These are phyloP conservation scores for Drosophila dunni DNA, from an alignment of 1,140 invertebrate genomes.

Conservation along the genomic window DNA sequence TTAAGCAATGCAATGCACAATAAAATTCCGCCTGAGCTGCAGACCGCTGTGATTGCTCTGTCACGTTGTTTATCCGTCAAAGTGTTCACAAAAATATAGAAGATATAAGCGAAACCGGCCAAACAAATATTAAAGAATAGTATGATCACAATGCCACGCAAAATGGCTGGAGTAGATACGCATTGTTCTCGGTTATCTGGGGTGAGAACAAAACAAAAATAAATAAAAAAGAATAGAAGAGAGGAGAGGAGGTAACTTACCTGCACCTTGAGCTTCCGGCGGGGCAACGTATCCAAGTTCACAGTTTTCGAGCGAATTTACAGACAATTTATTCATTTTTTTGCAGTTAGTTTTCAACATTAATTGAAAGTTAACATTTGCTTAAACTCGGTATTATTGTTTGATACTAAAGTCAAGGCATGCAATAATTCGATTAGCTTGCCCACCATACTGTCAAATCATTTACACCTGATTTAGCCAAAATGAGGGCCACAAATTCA, in stretches of 20 bases:
- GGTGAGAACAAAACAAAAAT: not conserved
- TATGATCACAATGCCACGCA: constrained; percentile 11
- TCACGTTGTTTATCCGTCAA: not conserved
- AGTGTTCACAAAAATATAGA: constrained; percentile 27
- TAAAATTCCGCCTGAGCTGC: not conserved
- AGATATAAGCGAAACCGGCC: not conserved
- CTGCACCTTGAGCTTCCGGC: too few species aligned
- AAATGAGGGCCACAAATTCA: constrained; percentile 20
- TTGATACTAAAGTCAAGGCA: constrained; percentile 38
- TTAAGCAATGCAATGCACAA: constrained; percentile 17
- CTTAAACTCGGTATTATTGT: not conserved
- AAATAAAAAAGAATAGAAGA: too few species aligned
- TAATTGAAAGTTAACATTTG: constrained; percentile 10
- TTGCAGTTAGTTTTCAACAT: constrained; percentile 1
- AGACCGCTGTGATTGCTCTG: not conserved
- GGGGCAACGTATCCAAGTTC: not conserved
- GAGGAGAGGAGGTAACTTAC: not conserved
- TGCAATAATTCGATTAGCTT: constrained; percentile 35
- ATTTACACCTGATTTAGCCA: constrained; percentile 72
- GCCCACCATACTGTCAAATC: constrained; percentile 44
- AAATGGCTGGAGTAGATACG: not conserved
- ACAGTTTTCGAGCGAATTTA: constrained; percentile 5
- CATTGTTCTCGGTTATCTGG: not conserved
- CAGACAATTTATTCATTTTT: constrained; percentile 13
- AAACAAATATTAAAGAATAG: constrained; percentile 46